These are phyloP conservation scores for Menura novaehollandiae DNA, from an alignment of 2,113 vertebrate species.

Conservation along the genomic window DNA sequence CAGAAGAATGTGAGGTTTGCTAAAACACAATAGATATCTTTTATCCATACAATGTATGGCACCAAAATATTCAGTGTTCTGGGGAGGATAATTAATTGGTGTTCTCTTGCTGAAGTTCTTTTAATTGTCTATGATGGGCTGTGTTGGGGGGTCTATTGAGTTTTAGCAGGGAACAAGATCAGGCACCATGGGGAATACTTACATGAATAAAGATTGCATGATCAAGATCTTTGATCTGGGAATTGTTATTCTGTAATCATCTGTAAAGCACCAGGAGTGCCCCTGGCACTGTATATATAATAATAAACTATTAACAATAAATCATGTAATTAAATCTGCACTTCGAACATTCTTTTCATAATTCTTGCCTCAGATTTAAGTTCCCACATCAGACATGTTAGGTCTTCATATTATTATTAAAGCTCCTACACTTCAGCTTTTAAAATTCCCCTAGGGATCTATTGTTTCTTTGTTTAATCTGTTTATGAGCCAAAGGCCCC, in stretches of 20 bases:
- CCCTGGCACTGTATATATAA: constrained; percentile 46
- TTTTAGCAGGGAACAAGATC: constrained; percentile 34
- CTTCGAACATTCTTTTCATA: constrained; percentile 35
- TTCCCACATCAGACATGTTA: constrained; percentile 52
- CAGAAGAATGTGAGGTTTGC: constrained; percentile 46
- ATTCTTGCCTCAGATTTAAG: constrained; percentile 45
- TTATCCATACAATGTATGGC: constrained; percentile 33
- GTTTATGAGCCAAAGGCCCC: constrained; percentile 45
- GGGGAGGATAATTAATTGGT: constrained; percentile 28
- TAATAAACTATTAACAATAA: constrained; percentile 58
- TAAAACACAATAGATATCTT: constrained; percentile 53
- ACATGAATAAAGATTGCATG: constrained; percentile 42
- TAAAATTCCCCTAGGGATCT: constrained; percentile 40
- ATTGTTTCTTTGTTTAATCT: constrained; percentile 64
- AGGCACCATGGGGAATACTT: constrained; percentile 34
- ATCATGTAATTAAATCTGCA: constrained; percentile 55
- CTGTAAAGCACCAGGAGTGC: constrained; percentile 51
- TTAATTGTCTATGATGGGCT: constrained; percentile 26
- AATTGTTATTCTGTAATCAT: constrained; percentile 54
- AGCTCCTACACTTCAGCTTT: constrained; percentile 54
- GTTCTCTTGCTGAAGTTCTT: constrained; percentile 16
- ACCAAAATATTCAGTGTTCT: constrained; percentile 16
- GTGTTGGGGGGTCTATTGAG: neutral
- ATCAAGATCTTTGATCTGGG: constrained; percentile 52
- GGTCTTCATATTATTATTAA: constrained; percentile 47